Conservation (phyloP, 2,797 vertebrate species). For the Syngnathus acus region DNA sequence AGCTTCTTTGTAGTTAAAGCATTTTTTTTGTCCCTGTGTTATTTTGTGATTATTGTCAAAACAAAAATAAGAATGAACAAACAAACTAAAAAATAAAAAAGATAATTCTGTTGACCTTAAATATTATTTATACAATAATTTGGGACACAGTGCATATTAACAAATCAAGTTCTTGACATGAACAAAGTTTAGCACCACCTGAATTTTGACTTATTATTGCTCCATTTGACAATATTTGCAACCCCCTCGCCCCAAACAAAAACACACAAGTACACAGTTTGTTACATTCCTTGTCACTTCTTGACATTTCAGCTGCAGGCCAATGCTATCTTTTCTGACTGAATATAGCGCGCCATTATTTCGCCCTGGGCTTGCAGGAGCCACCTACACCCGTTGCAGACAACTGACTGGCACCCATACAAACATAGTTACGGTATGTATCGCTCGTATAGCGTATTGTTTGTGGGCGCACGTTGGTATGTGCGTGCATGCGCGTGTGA, state of each 20-base stretch:
- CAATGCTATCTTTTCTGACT: conserved; percentile 30
- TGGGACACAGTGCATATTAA: background rate
- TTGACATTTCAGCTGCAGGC: conserved; percentile 42
- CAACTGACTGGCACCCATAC: conserved; percentile 25
- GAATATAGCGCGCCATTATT: conserved; percentile 27
- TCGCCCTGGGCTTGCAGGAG: conserved; percentile 41
- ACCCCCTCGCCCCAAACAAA: conserved; percentile 18
- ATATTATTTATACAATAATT: background rate
- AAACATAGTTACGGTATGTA: conserved; percentile 4
- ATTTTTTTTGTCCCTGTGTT: no score
- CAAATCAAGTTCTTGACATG: no score
- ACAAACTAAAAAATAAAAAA: no score
- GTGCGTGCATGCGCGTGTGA: conserved; percentile 16
- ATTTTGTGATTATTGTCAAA: no score
- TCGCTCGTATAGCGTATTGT: conserved; percentile 31
- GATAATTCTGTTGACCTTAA: no score
- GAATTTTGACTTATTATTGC: background rate
- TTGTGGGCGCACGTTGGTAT: conserved; percentile 22
- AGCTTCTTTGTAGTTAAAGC: background rate
- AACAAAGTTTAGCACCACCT: background rate
- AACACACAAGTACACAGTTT: conserved; percentile 9
- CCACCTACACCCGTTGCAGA: conserved; percentile 55
- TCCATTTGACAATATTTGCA: background rate
- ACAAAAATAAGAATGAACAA: no score
- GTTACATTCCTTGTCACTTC: conserved; percentile 26